phyloP scores from a whole-genome alignment of 2,797 vertebrate genomes.

The Lacerta bilineata region DNA sequence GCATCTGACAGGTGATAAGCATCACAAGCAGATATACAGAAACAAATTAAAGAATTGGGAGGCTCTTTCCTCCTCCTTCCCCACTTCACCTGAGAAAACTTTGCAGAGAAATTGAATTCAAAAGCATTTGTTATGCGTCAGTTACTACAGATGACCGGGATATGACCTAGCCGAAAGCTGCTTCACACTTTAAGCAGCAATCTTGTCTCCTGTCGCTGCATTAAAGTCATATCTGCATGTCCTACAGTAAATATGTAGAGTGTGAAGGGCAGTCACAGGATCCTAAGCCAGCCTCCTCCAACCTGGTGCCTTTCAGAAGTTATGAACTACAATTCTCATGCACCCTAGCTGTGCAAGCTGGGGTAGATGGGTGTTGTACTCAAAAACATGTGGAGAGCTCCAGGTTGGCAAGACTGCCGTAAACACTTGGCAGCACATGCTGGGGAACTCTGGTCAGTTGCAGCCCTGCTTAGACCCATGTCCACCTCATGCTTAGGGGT shows the following conservation, averaged over 20 bases:
- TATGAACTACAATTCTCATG: not conserved
- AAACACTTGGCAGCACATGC: not conserved
- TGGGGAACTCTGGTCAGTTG: not conserved
- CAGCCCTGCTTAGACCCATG: not conserved
- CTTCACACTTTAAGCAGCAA: not conserved
- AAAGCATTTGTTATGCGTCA: conserved; percentile 6
- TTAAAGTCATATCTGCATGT: not conserved
- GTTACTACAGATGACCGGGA: not conserved
- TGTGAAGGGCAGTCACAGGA: not conserved
- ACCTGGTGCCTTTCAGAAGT: not conserved
- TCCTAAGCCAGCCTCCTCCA: not conserved
- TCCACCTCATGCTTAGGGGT: not conserved
- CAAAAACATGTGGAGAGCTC: no score
- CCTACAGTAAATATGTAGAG: not conserved
- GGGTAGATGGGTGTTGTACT: no score
- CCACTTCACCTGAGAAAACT: not conserved
- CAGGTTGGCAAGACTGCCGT: not conserved
- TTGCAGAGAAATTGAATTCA: conserved; percentile 3
- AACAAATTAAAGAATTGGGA: conserved; percentile 29
- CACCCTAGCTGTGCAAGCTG: no score
- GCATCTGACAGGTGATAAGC: conserved; percentile 1
- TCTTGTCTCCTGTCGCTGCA: not conserved
- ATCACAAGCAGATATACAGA: conserved; percentile 26
- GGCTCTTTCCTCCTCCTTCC: not conserved
- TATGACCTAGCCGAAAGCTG: not conserved